Evolutionary conservation across 2,888 invertebrate genomes (phyloP), one percentile per base, ranked within the genome.

Genomic region (Pediacus dermestoides): DNA sequence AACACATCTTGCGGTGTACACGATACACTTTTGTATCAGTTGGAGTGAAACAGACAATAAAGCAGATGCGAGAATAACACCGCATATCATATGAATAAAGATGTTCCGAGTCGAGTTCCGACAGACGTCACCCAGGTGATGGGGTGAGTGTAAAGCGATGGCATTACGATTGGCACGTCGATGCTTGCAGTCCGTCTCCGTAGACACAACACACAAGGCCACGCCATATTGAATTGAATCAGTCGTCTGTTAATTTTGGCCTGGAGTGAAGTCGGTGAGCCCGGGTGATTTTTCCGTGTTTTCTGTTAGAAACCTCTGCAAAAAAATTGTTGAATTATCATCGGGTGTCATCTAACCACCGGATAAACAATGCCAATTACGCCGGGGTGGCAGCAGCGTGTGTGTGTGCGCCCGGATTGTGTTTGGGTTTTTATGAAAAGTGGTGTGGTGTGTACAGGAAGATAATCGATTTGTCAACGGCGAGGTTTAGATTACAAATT

Each of bases 141-240:
- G 14, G 23, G 12, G 41, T 23, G 45, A 39, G 39, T 35, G 30
- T 26, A 10, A 34, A 43, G 36, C 38, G 38, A 36, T 39, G 39
- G 46, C 28, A 33, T 36, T 35, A 36, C 15, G 34, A 44, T 43
- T 34, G 32, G 26, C 34, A 41, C 38, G 54, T 54, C 50, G 27
- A 32, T 45, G 39, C 37, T 42, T 30, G 27, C 45, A 35, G n/a
- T 9, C 13, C 32, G 33, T 34, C 44, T 33, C 35, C 42, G 40
- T 48, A 47, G 47, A 50, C 48, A 50, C 46, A 50, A 53, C 67
- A 67, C 66, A 71, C 70, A 72, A 73, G 73, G 72, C 70, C 73
- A 67, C 71, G 74, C 75, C 75, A 76, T 76, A 73, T 71, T 71
- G 71, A 70, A 70, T 74, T 74, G 74, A 73, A 74, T 74, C 74